These are phyloP conservation scores for Corythoichthys intestinalis DNA, from an alignment of 2,113 vertebrate species.

Conservation along the genomic window DNA sequence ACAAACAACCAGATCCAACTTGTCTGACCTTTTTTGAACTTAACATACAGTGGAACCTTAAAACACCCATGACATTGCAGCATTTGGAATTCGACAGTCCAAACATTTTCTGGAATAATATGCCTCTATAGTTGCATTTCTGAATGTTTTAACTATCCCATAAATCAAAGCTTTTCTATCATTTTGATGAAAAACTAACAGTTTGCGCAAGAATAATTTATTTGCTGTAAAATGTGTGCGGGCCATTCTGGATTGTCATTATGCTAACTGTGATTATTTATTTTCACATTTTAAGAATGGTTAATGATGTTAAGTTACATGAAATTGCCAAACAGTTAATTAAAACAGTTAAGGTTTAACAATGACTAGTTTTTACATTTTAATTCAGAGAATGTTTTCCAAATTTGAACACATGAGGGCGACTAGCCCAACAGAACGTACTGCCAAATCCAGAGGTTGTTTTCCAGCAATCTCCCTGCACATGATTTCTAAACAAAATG, in stretches of 20 bases:
- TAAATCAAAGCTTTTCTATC: not conserved
- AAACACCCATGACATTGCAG: not conserved
- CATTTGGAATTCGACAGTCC: not conserved
- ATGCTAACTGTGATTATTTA: not conserved
- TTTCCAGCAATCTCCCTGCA: not conserved
- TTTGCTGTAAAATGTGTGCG: no score
- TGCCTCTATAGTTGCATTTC: not conserved
- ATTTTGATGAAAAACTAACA: not conserved
- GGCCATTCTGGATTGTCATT: not conserved
- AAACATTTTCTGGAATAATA: not conserved
- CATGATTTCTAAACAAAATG: conserved; percentile 15
- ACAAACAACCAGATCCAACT: not conserved
- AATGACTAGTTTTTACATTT: not conserved
- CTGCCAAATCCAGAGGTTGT: not conserved
- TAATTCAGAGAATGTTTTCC: not conserved
- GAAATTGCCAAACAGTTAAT: not conserved
- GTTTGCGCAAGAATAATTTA: not conserved
- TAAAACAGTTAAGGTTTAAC: no score
- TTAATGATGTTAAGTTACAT: not conserved
- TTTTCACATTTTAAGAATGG: not conserved
- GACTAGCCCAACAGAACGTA: not conserved
- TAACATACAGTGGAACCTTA: not conserved
- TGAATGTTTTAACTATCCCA: not conserved
- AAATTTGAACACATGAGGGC: not conserved
- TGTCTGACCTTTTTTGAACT: not conserved